phyloP scores from a whole-genome alignment of 2,113 vertebrate species.

The Eira barbara region DNA sequence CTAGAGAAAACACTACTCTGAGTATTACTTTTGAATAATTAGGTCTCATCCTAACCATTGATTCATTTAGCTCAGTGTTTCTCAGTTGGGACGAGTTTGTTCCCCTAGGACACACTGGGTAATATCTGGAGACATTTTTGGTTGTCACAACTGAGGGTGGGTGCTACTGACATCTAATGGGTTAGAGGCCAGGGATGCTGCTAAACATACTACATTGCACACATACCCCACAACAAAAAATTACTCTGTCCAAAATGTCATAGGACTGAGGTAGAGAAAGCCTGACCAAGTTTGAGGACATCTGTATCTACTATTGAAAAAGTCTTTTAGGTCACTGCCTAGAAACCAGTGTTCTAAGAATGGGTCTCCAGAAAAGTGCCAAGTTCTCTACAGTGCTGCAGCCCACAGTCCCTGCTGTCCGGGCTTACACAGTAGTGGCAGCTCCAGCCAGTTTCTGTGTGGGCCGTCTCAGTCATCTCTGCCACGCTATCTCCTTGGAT shows the following conservation, averaged over 20 bases:
- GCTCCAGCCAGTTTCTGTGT: slow-evolving; percentile 94
- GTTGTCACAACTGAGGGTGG: neutral
- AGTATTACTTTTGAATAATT: neutral
- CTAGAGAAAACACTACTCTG: neutral
- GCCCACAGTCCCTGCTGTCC: neutral
- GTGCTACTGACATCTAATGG: neutral
- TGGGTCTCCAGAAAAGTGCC: neutral
- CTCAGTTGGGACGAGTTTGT: neutral
- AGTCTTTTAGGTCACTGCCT: neutral
- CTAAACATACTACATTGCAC: neutral
- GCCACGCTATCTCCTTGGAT: slow-evolving; percentile 86
- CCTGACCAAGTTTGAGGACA: neutral
- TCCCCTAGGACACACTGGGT: neutral
- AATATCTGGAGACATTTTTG: neutral
- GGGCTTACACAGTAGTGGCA: slow-evolving; percentile 97
- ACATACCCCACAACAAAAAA: neutral
- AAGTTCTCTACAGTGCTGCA: neutral
- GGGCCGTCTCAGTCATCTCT: slow-evolving; percentile 91
- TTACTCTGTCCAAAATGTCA: neutral
- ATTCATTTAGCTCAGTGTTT: neutral
- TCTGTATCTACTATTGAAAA: neutral
- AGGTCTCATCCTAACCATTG: neutral
- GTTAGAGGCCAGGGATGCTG: neutral
- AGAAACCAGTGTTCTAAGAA: neutral
- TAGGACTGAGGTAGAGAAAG: neutral